phyloP scores from a whole-genome alignment of 1,140 invertebrate genomes.

The Argopecten irradians region DNA sequence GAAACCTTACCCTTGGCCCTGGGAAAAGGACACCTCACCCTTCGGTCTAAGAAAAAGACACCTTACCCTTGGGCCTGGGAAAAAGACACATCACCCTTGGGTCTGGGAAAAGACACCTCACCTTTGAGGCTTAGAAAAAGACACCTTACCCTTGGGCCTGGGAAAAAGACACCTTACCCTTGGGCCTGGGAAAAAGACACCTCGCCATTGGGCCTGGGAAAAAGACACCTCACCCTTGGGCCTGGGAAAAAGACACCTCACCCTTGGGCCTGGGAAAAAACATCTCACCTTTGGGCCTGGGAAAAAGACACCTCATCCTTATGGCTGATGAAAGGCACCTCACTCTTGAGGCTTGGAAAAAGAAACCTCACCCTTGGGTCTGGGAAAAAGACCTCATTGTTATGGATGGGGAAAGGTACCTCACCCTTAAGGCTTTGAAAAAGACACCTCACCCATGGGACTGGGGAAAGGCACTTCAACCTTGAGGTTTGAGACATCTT shows the following conservation, averaged over 20 bases:
- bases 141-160: background rate
- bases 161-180: background rate
- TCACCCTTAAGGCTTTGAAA: too few relatives aligned
- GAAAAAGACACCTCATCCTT: background rate
- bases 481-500: too few relatives aligned
- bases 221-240: background rate
- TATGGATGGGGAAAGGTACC: too few relatives aligned
- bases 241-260: background rate
- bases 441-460: too few relatives aligned
- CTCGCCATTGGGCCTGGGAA: background rate
- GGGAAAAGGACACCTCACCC: background rate
- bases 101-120: background rate
- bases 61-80: background rate
- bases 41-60: background rate
- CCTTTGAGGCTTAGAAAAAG: background rate
- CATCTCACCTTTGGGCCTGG: background rate
- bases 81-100: background rate
- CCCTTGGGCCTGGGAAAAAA: background rate
- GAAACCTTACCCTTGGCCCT: background rate
- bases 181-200: background rate
- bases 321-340: too few relatives aligned
- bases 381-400: too few relatives aligned
- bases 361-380: too few relatives aligned
- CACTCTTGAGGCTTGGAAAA: too few relatives aligned
- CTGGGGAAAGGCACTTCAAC: too few relatives aligned